These are phyloP conservation scores for Euphonia xanthogaster DNA, from an alignment of 2,797 vertebrate genomes.

Conservation along the genomic window DNA sequence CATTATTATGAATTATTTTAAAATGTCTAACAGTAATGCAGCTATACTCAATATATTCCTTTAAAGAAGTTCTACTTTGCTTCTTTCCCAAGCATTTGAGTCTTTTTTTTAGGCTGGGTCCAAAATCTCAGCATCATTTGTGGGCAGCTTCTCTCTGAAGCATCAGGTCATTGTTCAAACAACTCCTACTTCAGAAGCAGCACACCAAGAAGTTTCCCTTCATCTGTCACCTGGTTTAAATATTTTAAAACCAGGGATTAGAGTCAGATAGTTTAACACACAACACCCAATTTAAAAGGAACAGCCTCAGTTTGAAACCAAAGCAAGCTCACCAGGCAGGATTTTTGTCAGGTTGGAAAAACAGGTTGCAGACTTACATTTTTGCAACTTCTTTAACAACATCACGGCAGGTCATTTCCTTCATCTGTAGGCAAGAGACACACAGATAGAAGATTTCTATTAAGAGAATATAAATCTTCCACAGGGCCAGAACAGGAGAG, in stretches of 20 bases:
- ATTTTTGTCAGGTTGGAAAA: neutral
- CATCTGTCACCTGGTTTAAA: neutral
- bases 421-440: conserved; percentile 83
- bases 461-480: neutral
- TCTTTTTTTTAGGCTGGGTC: neutral
- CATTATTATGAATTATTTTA: neutral
- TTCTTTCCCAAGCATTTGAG: neutral
- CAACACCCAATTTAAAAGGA: neutral
- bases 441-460: neutral
- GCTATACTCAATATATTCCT: neutral
- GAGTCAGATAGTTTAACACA: neutral
- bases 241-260: neutral
- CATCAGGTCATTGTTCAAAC: neutral
- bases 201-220: neutral
- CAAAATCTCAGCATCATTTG: neutral
- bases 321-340: neutral
- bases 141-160: neutral
- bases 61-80: neutral
- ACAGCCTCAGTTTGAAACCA: neutral
- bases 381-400: conserved; percentile 98
- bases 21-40: neutral
- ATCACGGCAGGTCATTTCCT: conserved; percentile 95
- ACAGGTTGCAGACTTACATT: conserved; percentile 84
- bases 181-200: neutral
- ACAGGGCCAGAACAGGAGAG: neutral